Conservation (phyloP, 2,888 invertebrate genomes). For the Leptothorax acervorum region DNA sequence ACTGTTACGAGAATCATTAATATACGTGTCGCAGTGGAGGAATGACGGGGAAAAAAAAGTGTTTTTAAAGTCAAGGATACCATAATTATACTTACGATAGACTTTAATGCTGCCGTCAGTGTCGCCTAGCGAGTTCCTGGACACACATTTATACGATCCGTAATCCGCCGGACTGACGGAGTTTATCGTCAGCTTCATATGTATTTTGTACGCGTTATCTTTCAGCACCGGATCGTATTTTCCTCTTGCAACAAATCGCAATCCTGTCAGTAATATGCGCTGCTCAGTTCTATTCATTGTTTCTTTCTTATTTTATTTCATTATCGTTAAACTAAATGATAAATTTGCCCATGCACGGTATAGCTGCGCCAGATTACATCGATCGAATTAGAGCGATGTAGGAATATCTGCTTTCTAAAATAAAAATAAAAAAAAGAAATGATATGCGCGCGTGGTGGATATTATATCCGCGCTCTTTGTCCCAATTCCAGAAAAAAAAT, state of each 20-base stretch:
- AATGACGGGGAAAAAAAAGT: neutral
- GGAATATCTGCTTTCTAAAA: neutral
- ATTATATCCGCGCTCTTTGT: conserved; percentile 31
- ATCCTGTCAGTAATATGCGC: conserved; percentile 17
- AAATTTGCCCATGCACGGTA: neutral
- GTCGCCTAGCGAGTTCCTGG: conserved; percentile 87
- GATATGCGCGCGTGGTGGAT: neutral
- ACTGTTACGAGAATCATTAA: neutral
- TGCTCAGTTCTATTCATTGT: neutral
- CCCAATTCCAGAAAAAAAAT: conserved; percentile 47
- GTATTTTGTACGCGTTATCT: conserved; percentile 86
- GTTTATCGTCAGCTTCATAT: conserved; percentile 86
- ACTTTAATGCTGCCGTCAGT: conserved; percentile 87
- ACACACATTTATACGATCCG: conserved; percentile 87
- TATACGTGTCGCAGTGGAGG: too few species aligned
- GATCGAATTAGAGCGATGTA: neutral
- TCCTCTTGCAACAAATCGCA: conserved; percentile 75
- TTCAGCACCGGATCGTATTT: conserved; percentile 86
- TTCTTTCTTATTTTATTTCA: neutral
- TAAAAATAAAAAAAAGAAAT: neutral
- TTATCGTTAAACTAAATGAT: conserved; percentile 20
- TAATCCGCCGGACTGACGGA: conserved; percentile 85
- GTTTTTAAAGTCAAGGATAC: neutral
- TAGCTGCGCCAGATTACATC: conserved; percentile 2
- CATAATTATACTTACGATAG: conserved; percentile 85